These are phyloP conservation scores for Apistogramma diplotaenia DNA, from an alignment of 2,113 vertebrate genomes.

Conservation along the genomic window DNA sequence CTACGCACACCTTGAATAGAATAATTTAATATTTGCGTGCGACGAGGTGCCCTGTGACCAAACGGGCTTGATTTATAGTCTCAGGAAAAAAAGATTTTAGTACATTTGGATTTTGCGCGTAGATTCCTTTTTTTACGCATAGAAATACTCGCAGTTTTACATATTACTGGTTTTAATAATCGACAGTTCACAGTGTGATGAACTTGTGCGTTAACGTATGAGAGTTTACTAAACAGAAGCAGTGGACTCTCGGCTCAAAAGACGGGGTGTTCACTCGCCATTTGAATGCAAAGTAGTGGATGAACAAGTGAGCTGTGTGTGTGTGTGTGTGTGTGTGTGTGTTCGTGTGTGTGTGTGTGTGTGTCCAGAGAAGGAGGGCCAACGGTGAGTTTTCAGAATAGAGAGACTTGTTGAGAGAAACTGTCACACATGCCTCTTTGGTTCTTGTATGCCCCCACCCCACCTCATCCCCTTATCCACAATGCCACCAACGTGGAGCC, in stretches of 20 bases:
- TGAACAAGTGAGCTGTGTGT: slow-evolving; percentile 76
- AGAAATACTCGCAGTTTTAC: background rate
- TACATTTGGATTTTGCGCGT: background rate
- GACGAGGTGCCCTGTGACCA: background rate
- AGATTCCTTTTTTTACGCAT: background rate
- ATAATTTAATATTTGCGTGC: background rate
- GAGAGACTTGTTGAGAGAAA: slow-evolving; percentile 66
- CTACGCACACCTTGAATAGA: background rate
- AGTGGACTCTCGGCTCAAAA: slow-evolving; percentile 67
- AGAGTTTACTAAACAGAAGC: slow-evolving; percentile 47
- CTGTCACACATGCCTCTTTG: slow-evolving; percentile 61
- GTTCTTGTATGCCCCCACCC: slow-evolving; percentile 31
- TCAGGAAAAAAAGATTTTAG: background rate
- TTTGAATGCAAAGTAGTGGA: slow-evolving; percentile 80
- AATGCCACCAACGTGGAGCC: slow-evolving; percentile 47
- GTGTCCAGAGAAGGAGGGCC: slow-evolving; percentile 49
- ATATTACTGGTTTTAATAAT: background rate
- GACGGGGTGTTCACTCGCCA: slow-evolving; percentile 72
- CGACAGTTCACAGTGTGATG: slow-evolving; percentile 28
- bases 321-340: slow-evolving; percentile 53
- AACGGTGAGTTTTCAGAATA: slow-evolving; percentile 64
- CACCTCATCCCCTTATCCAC: slow-evolving; percentile 19
- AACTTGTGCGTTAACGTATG: slow-evolving; percentile 37
- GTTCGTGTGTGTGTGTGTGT: slow-evolving; percentile 68
- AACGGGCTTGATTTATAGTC: background rate